Percentiles rank a stretch among this genome's conserved stretches.
Conservation (phyloP, 2,797 vertebrate species). For the Sebastes taczanowskii region DNA sequence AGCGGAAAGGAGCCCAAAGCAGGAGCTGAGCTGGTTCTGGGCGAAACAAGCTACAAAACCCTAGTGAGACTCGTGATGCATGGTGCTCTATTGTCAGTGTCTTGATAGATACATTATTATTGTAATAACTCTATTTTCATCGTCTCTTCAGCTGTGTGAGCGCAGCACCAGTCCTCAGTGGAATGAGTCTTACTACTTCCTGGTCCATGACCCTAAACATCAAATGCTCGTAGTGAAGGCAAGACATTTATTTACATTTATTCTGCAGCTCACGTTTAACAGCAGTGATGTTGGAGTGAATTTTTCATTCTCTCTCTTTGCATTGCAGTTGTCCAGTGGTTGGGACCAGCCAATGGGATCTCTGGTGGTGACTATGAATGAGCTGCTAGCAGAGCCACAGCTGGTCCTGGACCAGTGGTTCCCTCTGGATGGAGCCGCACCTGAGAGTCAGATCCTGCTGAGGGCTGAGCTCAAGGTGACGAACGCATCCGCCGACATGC, state of each 20-base stretch:
- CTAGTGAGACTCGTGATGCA: conserved; percentile 77
- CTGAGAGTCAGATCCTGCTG: conserved; percentile 86
- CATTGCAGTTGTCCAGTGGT: conserved; percentile 70
- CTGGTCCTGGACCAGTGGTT: conserved; percentile 89
- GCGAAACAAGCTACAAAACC: conserved; percentile 82
- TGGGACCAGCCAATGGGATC: conserved; percentile 85
- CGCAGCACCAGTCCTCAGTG: conserved; percentile 85
- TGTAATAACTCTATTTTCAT: not conserved
- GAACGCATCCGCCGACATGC: not conserved
- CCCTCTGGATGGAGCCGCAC: conserved; percentile 75
- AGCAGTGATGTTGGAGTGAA: not conserved
- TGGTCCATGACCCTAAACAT: conserved; percentile 84
- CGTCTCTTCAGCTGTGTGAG: conserved; percentile 78
- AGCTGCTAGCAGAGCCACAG: conserved; percentile 81
- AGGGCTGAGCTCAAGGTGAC: conserved; percentile 87
- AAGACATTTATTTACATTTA: conserved; percentile 15
- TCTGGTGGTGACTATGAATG: conserved; percentile 83
- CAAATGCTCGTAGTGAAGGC: conserved; percentile 90
- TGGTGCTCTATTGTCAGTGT: not conserved
- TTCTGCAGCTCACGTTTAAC: not conserved
- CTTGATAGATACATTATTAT: not conserved
- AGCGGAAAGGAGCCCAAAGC: conserved; percentile 88
- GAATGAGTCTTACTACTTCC: conserved; percentile 88
- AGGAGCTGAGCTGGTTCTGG: conserved; percentile 83
- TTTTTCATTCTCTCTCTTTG: not conserved